These are phyloP conservation scores for Xylocopa sonorina DNA, from an alignment of 1,140 invertebrate species.

Conservation along the genomic window DNA sequence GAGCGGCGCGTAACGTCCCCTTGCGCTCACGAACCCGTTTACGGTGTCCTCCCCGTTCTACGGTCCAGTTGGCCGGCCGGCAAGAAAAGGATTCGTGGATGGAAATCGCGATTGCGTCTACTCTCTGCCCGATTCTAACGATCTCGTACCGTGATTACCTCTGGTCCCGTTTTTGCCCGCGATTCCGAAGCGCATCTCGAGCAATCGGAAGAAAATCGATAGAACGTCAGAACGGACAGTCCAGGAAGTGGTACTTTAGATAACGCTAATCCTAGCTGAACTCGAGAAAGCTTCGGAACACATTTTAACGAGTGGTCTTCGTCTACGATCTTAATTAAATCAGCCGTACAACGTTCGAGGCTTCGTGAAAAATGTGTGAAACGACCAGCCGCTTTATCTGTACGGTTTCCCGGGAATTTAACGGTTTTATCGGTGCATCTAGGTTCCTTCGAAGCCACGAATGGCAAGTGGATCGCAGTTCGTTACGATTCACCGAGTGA, in stretches of 20 bases:
- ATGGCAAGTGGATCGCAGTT: background rate
- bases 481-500: constrained; percentile 7
- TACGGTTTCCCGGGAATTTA: too few species aligned
- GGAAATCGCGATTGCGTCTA: constrained; percentile 31
- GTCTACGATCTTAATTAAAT: constrained; percentile 26
- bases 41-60: constrained; percentile 29
- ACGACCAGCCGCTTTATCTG: background rate
- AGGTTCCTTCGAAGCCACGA: background rate
- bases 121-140: background rate
- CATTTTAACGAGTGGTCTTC: background rate
- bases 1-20: constrained; percentile 41
- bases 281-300: background rate
- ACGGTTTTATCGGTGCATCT: background rate
- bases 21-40: constrained; percentile 32
- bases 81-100: constrained; percentile 12
- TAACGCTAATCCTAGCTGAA: constrained; percentile 4
- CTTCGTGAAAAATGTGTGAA: background rate
- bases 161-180: background rate
- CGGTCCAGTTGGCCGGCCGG: background rate
- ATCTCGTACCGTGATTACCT: constrained; percentile 3
- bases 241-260: background rate
- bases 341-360: background rate
- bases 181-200: background rate
- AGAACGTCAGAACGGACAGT: background rate
- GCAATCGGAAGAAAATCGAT: background rate